Conservation (phyloP, 2,797 vertebrate genomes). For the Tokudaia tokunoshimensis region DNA sequence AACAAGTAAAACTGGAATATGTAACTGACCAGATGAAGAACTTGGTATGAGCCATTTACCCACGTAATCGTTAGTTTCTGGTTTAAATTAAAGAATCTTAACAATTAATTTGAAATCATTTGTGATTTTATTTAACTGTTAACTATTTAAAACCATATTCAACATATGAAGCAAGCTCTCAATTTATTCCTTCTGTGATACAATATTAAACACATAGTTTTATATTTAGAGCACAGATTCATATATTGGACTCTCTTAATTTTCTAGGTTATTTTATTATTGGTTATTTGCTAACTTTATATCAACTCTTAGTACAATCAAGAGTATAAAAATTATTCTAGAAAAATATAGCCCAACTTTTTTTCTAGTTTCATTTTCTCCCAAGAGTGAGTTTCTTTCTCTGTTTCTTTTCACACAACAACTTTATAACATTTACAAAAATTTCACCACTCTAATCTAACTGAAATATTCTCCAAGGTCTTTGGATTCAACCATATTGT, state of each 20-base stretch:
- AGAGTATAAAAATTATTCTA: conserved; percentile 24
- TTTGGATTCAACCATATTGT: background rate
- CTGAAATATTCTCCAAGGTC: background rate
- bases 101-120: conserved; percentile 18
- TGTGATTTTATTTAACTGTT: conserved; percentile 61
- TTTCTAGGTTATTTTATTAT: conserved; percentile 16
- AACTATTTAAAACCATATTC: conserved; percentile 33
- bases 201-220: background rate
- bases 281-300: background rate
- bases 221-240: conserved; percentile 2
- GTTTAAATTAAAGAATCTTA: conserved; percentile 49
- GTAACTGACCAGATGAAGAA: background rate
- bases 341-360: conserved; percentile 4
- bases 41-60: background rate
- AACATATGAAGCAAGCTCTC: background rate
- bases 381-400: background rate
- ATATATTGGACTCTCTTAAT: background rate
- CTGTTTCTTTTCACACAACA: conserved; percentile 2
- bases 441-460: conserved; percentile 20
- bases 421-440: conserved; percentile 14
- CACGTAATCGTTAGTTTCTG: background rate
- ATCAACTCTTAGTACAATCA: background rate
- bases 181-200: conserved; percentile 30
- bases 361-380: conserved; percentile 25
- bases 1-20: background rate